A percentile compares a stretch with the other conserved stretches of the same genome.
phyloP scores from a whole-genome alignment of 2,113 vertebrate species.

The Tamias sibiricus region DNA sequence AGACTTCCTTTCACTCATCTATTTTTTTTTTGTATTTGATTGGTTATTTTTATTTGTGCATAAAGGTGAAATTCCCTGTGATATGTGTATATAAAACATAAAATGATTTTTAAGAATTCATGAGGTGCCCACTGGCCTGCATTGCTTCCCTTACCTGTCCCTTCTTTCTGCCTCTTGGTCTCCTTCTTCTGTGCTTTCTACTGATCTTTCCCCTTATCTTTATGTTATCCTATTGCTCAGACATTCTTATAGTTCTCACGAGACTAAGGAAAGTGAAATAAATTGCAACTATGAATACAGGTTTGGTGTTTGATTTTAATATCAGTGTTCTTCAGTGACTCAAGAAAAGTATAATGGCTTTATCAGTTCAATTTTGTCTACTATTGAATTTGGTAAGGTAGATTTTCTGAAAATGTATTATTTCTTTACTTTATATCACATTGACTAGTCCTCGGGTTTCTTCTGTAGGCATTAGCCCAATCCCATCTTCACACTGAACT shows the following conservation, averaged over 20 bases:
- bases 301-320: not conserved
- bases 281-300: not conserved
- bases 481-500: not conserved
- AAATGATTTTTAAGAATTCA: no score
- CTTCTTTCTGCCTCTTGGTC: no score
- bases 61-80: no score
- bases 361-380: constrained; percentile 28
- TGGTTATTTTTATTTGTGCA: no score
- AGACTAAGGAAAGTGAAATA: not conserved
- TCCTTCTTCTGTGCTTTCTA: no score
- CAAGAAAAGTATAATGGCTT: not conserved
- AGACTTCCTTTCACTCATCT: no score
- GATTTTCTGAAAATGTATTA: not conserved
- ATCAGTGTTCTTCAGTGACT: not conserved
- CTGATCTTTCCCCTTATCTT: no score
- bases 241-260: not conserved
- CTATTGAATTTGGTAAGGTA: constrained; percentile 5
- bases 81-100: no score
- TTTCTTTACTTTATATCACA: constrained; percentile 16
- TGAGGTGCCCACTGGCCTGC: no score
- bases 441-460: not conserved
- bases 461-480: not conserved
- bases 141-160: no score
- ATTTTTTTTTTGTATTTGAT: no score
- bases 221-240: not conserved